phyloP scores from a whole-genome alignment of 2,888 invertebrate genomes.

The Anorthoa munda region DNA sequence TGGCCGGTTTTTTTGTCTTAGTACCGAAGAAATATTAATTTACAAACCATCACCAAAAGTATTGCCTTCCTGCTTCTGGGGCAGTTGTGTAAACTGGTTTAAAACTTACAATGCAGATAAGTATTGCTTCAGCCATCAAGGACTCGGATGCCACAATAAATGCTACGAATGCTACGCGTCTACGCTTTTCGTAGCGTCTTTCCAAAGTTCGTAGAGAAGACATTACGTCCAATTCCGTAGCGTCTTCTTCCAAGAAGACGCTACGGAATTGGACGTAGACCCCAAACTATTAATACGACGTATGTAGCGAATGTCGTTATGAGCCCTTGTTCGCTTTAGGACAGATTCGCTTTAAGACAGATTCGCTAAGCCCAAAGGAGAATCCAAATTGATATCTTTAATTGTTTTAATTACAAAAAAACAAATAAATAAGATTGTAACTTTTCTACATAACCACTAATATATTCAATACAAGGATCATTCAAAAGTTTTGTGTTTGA shows the following conservation, averaged over 20 bases:
- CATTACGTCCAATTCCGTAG: conserved; percentile 22
- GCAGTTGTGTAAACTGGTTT: neutral
- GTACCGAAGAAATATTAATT: no score
- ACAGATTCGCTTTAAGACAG: no score
- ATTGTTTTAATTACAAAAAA: neutral
- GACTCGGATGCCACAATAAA: neutral
- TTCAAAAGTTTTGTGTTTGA: no score
- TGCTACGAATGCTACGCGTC: conserved; percentile 8
- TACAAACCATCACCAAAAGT: no score
- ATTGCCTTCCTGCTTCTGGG: neutral
- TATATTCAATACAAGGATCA: no score
- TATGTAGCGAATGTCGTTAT: neutral
- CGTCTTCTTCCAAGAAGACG: no score
- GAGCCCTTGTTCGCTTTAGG: no score
- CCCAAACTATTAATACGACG: neutral
- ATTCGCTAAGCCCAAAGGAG: neutral
- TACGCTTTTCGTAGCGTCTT: conserved; percentile 24
- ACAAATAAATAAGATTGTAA: no score
- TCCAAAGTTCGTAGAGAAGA: conserved; percentile 7
- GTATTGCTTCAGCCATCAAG: neutral
- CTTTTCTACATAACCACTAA: neutral
- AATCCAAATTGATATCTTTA: neutral
- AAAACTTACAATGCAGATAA: neutral
- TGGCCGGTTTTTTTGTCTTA: no score
- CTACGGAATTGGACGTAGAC: no score